Base-by-base conservation (phyloP, 2,113 vertebrate species). In the Vidua macroura region DNA sequence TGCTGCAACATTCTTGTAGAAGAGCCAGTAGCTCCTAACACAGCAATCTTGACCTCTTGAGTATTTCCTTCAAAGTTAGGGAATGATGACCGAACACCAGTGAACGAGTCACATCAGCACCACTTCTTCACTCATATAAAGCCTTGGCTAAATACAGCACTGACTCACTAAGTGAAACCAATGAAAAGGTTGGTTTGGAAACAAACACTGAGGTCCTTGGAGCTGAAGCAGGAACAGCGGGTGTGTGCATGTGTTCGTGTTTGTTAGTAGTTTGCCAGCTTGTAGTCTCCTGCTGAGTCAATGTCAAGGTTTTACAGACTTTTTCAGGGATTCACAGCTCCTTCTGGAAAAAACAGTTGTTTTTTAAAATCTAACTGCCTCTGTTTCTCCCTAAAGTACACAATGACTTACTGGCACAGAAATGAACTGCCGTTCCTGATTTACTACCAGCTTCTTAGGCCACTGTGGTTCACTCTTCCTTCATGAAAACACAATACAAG, bases 71-170 rank as follows among this genome's bases (percentile, higher is more conserved):
- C 66, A 78, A 51, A 66, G 43, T 22, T 24, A 63, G 67, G 70
- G 33, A 55, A 43, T 0, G 0, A 10, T 55, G 17, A 48, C 37
- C 48, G 82, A 73, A 53, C 1, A 1, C 20, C 24, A 49, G 23
- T 31, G 27, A 27, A 68, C 1, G 5, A 79, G 7, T 64, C 44
- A 33, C 15, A 44, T 20, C 30, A 37, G n/a, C 48, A 43, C 15
- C n/a, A 14, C 13, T 37, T 49, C 69, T 79, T 59, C 62, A 23
- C 18, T 25, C 35, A 1, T 74, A 22, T 25, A 66, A 58, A 85
- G 16, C 14, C 35, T 25, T 79, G 15, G 22, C 17, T 59, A 21
- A 52, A 31, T 4, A 56, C 22, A 51, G 17, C 37, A 16, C 25
- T 64, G 24, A 22, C 80, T 90, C 75, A 76, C 7, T 9, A 4